phyloP scores from a whole-genome alignment of 2,797 vertebrate genomes.

The Halcyon badia region DNA sequence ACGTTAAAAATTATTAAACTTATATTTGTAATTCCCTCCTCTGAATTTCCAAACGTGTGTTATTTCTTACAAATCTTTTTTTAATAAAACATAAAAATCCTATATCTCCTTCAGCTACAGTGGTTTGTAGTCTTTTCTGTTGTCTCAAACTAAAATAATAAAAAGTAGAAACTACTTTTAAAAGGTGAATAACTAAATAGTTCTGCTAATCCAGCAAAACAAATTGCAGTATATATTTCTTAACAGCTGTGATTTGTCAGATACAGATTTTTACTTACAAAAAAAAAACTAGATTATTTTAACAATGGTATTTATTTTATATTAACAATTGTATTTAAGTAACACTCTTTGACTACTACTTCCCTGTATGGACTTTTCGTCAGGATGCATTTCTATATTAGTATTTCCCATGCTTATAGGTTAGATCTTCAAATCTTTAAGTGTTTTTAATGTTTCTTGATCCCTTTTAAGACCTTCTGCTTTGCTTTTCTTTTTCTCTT shows the following conservation, averaged over 20 bases:
- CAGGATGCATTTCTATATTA: background rate
- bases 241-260: background rate
- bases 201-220: background rate
- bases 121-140: background rate
- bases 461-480: background rate
- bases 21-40: background rate
- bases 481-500: background rate
- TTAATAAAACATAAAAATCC: constrained; percentile 8
- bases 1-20: constrained; percentile 35
- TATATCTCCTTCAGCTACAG: background rate
- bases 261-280: background rate
- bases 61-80: background rate
- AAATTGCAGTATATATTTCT: background rate
- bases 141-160: background rate
- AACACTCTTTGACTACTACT: background rate
- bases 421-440: background rate
- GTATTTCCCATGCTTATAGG: background rate
- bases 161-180: background rate
- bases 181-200: background rate
- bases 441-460: background rate
- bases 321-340: background rate
- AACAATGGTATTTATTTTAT: background rate
- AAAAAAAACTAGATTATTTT: background rate
- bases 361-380: background rate
- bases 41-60: background rate